Evolutionary conservation across 2,888 invertebrate genomes (phyloP), one percentile per base, ranked within the genome.

Genomic region (Amphipoea lucens): DNA sequence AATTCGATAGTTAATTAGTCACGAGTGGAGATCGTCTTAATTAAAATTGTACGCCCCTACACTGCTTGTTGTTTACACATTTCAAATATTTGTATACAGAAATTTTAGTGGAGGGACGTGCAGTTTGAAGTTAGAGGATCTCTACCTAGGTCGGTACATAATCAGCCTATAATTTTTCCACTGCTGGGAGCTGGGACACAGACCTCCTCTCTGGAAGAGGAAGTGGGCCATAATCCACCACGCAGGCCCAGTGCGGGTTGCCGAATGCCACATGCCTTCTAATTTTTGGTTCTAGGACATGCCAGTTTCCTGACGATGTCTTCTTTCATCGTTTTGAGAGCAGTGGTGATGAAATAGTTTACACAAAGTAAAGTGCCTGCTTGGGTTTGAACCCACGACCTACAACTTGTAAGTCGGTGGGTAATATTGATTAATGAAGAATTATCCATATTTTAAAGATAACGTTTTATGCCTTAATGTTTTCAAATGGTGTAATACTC

Each of bases 401-500:
- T 20, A 6, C 6, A 20, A 20, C 20, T 54, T 6, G 7, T 20
- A 54, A 20, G 54, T 54, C 7, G 54, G 54, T n/a, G 4, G n/a
- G 60, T n/a, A 4, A n/a, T n/a, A 60, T 12, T n/a, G n/a, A 60
- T n/a, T 14, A 23, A 23, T 23, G 7, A 51, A 69, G 20, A 70
- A 36, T 36, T 36, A 2, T 51, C 14, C 4, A 29, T 54, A 0
- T 14, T 23, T 36, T 23, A 23, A 14, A 70, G 23, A n/a, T 70
- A 54, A 40, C 70, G 14, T 70, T 70, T 23, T 40, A 54, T 40
- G n/a, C 3, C 17, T n/a, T 57, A 23, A 57, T 62, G 54, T 36
- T 66, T 60, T 1, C 3, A 67, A 80, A 36, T 36, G 29, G n/a
- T 79, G 65, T 45, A 57, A 68, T 57, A 40, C 29, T 48, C 17